Evolutionary conservation across 2,797 vertebrate species (phyloP).

Genomic region (Lacerta viridis): DNA sequence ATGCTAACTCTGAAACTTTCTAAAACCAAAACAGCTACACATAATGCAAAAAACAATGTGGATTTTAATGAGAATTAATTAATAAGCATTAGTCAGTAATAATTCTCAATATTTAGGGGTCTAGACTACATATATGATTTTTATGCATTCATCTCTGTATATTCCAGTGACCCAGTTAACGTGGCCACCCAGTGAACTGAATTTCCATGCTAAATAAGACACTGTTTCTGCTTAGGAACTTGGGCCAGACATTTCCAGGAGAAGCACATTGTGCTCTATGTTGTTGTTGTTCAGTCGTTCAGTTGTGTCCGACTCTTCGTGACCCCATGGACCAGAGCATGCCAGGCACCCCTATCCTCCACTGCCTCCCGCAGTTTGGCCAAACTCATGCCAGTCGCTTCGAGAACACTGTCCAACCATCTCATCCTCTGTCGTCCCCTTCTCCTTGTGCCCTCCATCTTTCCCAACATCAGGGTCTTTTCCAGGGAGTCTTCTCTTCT

Average conservation of each 20-base stretch:
- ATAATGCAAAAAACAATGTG: slow-evolving; percentile 25
- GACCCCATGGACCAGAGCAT: too few relatives aligned
- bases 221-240: not conserved
- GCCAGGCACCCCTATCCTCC: too few relatives aligned
- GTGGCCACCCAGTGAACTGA: not conserved
- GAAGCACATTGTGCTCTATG: not conserved
- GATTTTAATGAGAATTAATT: slow-evolving; percentile 20
- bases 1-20: slow-evolving; percentile 39
- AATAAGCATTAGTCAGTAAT: not conserved
- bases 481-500: too few relatives aligned
- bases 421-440: too few relatives aligned
- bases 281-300: too few relatives aligned
- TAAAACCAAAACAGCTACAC: slow-evolving; percentile 9
- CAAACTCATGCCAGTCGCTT: too few relatives aligned
- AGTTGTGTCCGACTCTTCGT: too few relatives aligned
- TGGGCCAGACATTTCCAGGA: not conserved
- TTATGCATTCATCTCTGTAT: not conserved
- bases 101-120: not conserved
- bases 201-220: not conserved
- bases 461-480: too few relatives aligned
- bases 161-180: not conserved
- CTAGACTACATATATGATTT: not conserved
- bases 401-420: too few relatives aligned
- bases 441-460: too few relatives aligned
- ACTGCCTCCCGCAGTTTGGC: too few relatives aligned